Conservation (phyloP, 1,140 invertebrate species). For the Drosophila kohkoa region DNA sequence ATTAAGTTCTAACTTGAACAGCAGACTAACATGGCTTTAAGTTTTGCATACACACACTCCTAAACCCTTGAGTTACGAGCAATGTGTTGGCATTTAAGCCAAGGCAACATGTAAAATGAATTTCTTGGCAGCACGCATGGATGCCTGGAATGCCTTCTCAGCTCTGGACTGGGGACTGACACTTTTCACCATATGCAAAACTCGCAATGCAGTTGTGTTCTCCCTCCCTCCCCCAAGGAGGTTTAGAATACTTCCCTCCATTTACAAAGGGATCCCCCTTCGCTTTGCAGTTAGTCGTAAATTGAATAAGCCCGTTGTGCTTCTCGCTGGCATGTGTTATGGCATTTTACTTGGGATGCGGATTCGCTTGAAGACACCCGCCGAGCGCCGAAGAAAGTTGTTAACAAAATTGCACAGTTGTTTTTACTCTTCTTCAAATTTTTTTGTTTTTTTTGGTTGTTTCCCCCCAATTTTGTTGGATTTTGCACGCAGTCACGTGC, state of each 20-base stretch:
- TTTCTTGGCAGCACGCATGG: constrained; percentile 53
- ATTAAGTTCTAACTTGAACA: constrained; percentile 47
- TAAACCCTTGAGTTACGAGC: constrained; percentile 45
- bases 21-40: background rate
- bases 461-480: constrained; percentile 32
- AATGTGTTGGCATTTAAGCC: constrained; percentile 57
- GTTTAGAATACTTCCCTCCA: background rate
- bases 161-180: constrained; percentile 2
- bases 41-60: background rate
- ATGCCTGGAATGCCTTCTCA: constrained; percentile 15
- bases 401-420: constrained; percentile 60
- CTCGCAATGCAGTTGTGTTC: constrained; percentile 21
- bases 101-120: constrained; percentile 49
- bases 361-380: constrained; percentile 24
- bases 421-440: constrained; percentile 1
- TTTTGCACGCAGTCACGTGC: constrained; percentile 69
- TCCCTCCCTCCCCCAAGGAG: background rate
- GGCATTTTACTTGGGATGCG: constrained; percentile 41
- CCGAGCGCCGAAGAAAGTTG: constrained; percentile 61
- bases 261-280: background rate
- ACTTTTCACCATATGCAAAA: constrained; percentile 49
- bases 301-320: constrained; percentile 62
- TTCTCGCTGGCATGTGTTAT: constrained; percentile 40
- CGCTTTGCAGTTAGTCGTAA: constrained; percentile 66
- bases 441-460: background rate